These are phyloP conservation scores for Samia ricini DNA, from an alignment of 1,140 invertebrate genomes.

Conservation along the genomic window DNA sequence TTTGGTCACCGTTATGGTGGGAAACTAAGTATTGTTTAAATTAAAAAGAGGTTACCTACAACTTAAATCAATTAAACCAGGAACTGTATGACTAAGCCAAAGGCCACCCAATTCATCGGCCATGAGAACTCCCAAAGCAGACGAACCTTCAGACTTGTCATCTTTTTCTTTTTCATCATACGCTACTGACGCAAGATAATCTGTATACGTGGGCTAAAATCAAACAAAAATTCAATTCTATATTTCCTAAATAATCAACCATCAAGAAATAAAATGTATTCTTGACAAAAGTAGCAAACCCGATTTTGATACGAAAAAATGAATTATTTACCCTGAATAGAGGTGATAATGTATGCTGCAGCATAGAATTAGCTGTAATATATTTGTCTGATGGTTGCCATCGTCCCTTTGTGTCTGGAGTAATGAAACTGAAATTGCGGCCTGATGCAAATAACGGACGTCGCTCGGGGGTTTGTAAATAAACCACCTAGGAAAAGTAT, in stretches of 20 bases:
- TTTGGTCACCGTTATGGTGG: neutral
- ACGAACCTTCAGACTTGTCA: constrained; percentile 7
- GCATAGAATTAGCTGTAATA: constrained; percentile 33
- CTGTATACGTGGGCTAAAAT: constrained; percentile 19
- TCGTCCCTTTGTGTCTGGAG: constrained; percentile 9
- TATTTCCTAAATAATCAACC: neutral
- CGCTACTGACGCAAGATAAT: constrained; percentile 30
- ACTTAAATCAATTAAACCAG: constrained; percentile 21
- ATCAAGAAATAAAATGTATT: neutral
- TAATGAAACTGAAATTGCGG: constrained; percentile 36
- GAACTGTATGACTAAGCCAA: constrained; percentile 41
- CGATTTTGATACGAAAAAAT: neutral
- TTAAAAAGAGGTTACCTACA: too few relatives aligned
- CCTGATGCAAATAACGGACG: constrained; percentile 20
- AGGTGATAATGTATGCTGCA: constrained; percentile 37
- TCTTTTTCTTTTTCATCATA: constrained; percentile 23
- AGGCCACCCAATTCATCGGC: constrained; percentile 37
- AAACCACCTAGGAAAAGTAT: constrained; percentile 39
- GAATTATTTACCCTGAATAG: constrained; percentile 34
- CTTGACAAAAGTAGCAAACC: neutral
- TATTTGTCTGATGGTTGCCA: constrained; percentile 17
- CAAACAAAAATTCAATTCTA: neutral
- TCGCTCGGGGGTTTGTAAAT: constrained; percentile 43
- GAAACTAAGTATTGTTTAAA: too few relatives aligned
- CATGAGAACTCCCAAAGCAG: constrained; percentile 35